Evolutionary conservation across 1,140 invertebrate species (phyloP), one percentile per base, ranked within the genome.

Genomic region (Dermatophagoides farinae): DNA sequence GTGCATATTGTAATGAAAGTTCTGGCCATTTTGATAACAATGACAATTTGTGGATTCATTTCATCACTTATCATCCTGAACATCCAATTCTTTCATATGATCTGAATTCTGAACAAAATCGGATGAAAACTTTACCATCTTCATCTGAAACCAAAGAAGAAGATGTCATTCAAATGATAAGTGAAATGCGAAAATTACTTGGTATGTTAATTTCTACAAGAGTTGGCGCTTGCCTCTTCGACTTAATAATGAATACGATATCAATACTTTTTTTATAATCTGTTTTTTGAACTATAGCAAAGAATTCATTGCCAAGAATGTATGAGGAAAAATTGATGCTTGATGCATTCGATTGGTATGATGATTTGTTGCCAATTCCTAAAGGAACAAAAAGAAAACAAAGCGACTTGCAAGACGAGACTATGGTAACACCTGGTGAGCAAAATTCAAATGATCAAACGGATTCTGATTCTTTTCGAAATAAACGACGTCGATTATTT

Each of bases 401-500:
- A 22, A 14, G 9, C 23, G 23, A 53, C 2, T n/a, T 31, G n/a
- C 14, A 53, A 39, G 23, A 51, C 12, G 50, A 53, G n/a, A 39
- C 1, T 16, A 39, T 25, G n/a, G 51, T 16, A 20, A 22, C 14
- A 25, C n/a, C 23, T 53, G 51, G 14, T 38, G 51, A 16, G 16
- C 14, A 25, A 39, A 25, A n/a, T 38, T 16, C 23, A n/a, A 39
- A 25, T 53, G 51, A 53, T 25, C 23, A 39, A 25, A 43, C 41
- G 2, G 41, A 4, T 43, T 12, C 4, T 14, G 41, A 4, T 43
- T 12, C 4, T 16, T n/a, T 23, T 2, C 25, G 5, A 41, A 41
- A 11, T 23, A 55, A 55, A 44, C 53, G 53, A n/a, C 53, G 53
- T 44, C 53, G 53, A n/a, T 38, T 55, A n/a, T 39, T 55, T 39